These are phyloP conservation scores for Drosophila teissieri DNA, from an alignment of 1,140 invertebrate genomes.

Conservation along the genomic window DNA sequence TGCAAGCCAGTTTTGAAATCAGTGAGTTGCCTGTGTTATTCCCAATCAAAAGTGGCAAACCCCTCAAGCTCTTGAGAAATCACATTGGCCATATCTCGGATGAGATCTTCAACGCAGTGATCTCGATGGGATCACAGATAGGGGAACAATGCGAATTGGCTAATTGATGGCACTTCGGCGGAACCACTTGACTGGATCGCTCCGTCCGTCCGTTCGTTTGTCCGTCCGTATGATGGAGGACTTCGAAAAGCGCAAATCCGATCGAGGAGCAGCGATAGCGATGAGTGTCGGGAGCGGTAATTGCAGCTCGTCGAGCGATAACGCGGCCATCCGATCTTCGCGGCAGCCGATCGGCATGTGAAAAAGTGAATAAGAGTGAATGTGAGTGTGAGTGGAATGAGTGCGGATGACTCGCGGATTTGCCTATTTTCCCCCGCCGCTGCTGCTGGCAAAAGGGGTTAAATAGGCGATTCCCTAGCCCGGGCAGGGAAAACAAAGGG, in stretches of 20 bases:
- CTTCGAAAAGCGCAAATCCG: constrained; percentile 45
- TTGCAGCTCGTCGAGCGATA: constrained; percentile 37
- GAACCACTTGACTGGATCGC: constrained; percentile 70
- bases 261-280: constrained; percentile 44
- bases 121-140: constrained; percentile 1
- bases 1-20: background rate
- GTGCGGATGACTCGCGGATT: constrained; percentile 33
- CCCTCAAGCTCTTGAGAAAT: background rate
- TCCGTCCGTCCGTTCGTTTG: constrained; percentile 9
- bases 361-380: background rate
- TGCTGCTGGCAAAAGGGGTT: constrained; percentile 29
- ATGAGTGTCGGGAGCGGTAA: constrained; percentile 31
- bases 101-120: constrained; percentile 9
- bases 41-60: background rate
- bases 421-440: constrained; percentile 18
- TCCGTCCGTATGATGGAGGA: constrained; percentile 27
- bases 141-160: constrained; percentile 46
- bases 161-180: constrained; percentile 68
- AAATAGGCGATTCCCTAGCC: constrained; percentile 57
- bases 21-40: background rate
- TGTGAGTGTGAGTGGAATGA: constrained; percentile 6
- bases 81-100: constrained; percentile 1
- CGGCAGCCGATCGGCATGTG: constrained; percentile 37
- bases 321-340: constrained; percentile 50
- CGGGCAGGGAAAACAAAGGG: background rate